phyloP scores from a whole-genome alignment of 2,888 invertebrate genomes.

The Dryococelus australis region DNA sequence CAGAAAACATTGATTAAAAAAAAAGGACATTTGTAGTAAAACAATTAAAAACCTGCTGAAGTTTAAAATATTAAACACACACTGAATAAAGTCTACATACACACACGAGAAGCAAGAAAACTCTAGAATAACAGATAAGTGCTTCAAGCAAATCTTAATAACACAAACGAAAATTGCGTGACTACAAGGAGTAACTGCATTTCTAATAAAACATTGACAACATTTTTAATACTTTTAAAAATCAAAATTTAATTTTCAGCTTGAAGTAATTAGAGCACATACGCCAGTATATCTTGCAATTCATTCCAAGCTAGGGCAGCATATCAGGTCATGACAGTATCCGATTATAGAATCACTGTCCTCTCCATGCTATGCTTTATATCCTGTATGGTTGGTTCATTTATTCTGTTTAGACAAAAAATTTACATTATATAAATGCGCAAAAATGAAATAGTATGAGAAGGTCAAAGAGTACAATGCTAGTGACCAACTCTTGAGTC shows the following conservation, averaged over 20 bases:
- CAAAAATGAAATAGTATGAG: not conserved
- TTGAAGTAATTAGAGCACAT: not conserved
- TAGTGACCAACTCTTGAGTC: not conserved
- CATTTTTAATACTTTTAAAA: not conserved
- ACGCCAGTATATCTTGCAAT: not conserved
- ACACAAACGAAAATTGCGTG: not conserved
- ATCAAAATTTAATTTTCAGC: not conserved
- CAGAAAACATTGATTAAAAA: not conserved
- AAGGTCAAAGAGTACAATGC: not conserved
- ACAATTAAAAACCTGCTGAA: not conserved
- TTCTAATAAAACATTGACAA: not conserved
- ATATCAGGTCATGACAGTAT: not conserved
- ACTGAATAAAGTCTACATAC: not conserved
- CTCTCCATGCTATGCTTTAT: not conserved
- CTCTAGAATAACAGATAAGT: not conserved
- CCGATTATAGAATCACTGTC: not conserved
- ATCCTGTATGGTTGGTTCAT: not conserved
- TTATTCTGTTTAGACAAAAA: slow-evolving; percentile 9
- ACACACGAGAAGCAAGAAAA: not conserved
- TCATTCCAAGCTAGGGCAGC: slow-evolving; percentile 1
- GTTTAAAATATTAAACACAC: not conserved
- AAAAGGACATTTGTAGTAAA: not conserved
- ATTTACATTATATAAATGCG: not conserved
- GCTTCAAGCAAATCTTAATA: not conserved
- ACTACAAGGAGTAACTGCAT: not conserved